Conservation (phyloP, 2,888 invertebrate species). For the Biston stratarius region DNA sequence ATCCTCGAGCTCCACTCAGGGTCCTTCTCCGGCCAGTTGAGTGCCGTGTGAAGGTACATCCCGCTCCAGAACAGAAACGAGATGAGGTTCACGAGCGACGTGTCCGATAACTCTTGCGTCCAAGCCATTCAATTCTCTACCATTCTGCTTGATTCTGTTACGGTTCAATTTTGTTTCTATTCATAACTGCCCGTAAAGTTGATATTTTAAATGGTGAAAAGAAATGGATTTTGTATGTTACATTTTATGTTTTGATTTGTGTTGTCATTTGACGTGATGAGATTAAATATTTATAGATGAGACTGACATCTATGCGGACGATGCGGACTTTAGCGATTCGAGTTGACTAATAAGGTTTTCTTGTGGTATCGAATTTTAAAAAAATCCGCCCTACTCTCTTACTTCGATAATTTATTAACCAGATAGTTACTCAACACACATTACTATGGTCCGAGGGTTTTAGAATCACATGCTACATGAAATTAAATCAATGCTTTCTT, state of each 20-base stretch:
- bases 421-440: too few relatives aligned
- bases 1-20: constrained; percentile 74
- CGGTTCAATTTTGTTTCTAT: constrained; percentile 4
- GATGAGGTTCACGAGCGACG: constrained; percentile 61
- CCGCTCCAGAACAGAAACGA: constrained; percentile 74
- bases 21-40: constrained; percentile 47
- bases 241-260: constrained; percentile 1
- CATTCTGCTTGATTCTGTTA: neutral
- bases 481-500: neutral
- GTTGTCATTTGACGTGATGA: too few relatives aligned
- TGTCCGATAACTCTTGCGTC: constrained; percentile 57
- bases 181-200: neutral
- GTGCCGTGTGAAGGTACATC: constrained; percentile 60
- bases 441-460: too few relatives aligned
- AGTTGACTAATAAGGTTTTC: too few relatives aligned
- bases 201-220: constrained; percentile 4
- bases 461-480: neutral
- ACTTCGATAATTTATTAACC: too few relatives aligned
- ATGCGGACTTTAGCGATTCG: too few relatives aligned
- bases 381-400: too few relatives aligned
- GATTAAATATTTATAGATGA: too few relatives aligned
- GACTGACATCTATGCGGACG: too few relatives aligned
- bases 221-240: neutral
- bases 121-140: constrained; percentile 56
- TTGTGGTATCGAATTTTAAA: too few relatives aligned